Conservation (phyloP, 2,888 invertebrate genomes). For the Lithophane socia region DNA sequence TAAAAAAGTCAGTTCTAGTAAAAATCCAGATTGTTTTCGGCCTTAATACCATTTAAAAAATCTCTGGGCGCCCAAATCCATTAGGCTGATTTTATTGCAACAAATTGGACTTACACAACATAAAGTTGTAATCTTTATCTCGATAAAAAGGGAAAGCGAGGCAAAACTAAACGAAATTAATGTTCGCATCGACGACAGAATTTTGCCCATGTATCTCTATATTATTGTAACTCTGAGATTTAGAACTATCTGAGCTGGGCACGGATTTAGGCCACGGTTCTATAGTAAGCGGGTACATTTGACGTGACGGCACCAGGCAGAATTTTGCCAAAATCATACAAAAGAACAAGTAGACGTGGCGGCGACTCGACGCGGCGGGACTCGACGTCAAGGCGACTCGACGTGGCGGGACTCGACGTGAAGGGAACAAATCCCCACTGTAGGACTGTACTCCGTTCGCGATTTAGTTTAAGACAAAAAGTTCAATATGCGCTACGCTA, state of each 20-base stretch:
- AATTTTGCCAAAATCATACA: no score
- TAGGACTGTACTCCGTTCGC: no score
- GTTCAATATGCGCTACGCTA: not conserved
- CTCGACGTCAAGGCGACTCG: no score
- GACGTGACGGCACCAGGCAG: no score
- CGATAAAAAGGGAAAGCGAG: constrained; percentile 49
- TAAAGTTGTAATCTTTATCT: constrained; percentile 55
- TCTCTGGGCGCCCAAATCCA: constrained; percentile 32
- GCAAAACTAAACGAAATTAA: constrained; percentile 49
- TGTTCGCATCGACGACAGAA: constrained; percentile 46
- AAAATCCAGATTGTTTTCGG: no score
- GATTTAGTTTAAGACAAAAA: no score
- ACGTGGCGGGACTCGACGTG: no score
- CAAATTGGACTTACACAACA: constrained; percentile 50
- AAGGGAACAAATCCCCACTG: no score
- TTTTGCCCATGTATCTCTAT: constrained; percentile 47
- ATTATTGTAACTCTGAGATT: constrained; percentile 50
- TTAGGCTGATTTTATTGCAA: constrained; percentile 49
- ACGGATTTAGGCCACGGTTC: constrained; percentile 10
- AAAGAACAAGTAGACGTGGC: no score
- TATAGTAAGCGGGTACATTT: no score
- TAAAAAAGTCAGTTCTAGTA: not conserved
- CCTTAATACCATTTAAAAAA: constrained; percentile 11
- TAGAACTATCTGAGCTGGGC: constrained; percentile 44
- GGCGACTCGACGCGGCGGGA: no score